phyloP scores from a whole-genome alignment of 2,797 vertebrate species.

The Delichon dasypus region DNA sequence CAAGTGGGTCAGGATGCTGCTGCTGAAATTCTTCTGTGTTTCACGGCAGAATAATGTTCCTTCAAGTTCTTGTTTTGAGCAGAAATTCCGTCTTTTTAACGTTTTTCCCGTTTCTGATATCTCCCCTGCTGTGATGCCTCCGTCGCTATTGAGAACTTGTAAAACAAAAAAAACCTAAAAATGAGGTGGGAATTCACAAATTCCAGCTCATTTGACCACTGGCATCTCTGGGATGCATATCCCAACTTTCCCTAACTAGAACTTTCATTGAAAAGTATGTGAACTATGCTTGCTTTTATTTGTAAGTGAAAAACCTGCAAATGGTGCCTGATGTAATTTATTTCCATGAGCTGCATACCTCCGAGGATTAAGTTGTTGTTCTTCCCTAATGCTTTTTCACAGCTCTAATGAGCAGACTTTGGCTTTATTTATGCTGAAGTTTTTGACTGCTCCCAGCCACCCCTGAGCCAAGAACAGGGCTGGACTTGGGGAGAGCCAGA shows the following conservation, averaged over 20 bases:
- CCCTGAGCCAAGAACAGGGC: not conserved
- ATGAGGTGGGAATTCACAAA: not conserved
- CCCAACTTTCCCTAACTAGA: not conserved
- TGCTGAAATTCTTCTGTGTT: accelerated
- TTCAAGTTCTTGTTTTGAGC: not conserved
- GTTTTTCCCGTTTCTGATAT: not conserved
- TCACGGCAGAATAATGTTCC: not conserved
- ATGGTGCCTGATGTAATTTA: not conserved
- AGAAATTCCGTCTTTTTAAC: not conserved
- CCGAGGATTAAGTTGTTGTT: not conserved
- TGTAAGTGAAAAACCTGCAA: not conserved
- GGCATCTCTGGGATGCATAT: not conserved
- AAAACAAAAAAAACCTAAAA: not conserved
- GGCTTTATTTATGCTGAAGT: not conserved
- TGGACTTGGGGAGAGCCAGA: not conserved
- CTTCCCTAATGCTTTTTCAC: not conserved
- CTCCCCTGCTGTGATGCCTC: accelerated
- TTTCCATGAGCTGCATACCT: not conserved
- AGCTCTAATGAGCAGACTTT: not conserved
- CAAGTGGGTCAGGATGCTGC: accelerated
- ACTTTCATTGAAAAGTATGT: not conserved
- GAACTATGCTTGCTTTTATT: not conserved
- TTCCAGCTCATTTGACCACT: not conserved
- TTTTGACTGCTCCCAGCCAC: not conserved
- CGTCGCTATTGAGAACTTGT: not conserved